phyloP scores from a whole-genome alignment of 1,140 invertebrate species.

The Saccostrea glomerata region DNA sequence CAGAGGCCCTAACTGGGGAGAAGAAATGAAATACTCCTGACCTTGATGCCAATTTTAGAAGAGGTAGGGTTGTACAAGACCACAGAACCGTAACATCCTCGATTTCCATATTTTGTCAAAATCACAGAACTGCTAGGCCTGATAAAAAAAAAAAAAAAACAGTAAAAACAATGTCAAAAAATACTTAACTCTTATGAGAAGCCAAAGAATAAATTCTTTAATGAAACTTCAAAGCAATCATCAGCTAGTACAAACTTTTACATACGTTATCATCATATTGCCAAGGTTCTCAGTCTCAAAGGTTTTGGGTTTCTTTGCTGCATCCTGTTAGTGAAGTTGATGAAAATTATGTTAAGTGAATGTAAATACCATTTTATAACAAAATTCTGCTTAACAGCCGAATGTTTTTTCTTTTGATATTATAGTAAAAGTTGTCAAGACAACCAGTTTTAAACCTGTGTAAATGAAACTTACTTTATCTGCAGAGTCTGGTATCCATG shows the following conservation, averaged over 20 bases:
- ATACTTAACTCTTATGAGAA: too few species aligned
- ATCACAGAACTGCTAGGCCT: conserved; percentile 63
- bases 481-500: conserved; percentile 64
- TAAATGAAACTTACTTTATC: neutral
- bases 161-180: too few species aligned
- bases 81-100: conserved; percentile 57
- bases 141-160: neutral
- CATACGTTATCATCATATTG: conserved; percentile 72
- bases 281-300: conserved; percentile 74
- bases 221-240: too few species aligned
- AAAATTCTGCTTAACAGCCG: neutral
- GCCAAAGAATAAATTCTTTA: too few species aligned
- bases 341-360: neutral
- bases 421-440: too few species aligned
- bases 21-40: conserved; percentile 21
- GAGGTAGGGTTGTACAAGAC: conserved; percentile 67
- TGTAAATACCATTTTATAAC: neutral
- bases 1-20: too few species aligned
- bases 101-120: conserved; percentile 51
- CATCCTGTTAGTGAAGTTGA: conserved; percentile 38
- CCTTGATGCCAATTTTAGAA: conserved; percentile 65
- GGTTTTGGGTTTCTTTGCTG: conserved; percentile 57
- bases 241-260: neutral
- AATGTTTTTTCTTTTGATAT: neutral
- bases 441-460: too few species aligned